These are phyloP conservation scores for Cryptocheilus praepositus DNA, from an alignment of 2,888 invertebrate genomes.

Conservation along the genomic window DNA sequence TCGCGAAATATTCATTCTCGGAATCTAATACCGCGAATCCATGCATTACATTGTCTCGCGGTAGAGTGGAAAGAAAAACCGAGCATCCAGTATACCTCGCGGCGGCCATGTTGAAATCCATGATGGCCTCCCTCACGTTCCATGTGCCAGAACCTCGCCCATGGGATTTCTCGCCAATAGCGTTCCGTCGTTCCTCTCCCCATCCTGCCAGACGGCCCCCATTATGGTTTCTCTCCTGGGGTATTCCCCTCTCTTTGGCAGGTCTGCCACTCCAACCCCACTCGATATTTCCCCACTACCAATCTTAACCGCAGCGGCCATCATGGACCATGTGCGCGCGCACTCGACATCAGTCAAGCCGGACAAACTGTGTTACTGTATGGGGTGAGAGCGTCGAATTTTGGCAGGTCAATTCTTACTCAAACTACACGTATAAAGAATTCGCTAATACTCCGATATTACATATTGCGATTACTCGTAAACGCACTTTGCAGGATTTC, in stretches of 20 bases:
- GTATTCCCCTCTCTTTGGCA: constrained; percentile 33
- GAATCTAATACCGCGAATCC: no score
- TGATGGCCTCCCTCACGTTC: constrained; percentile 70
- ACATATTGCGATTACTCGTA: neutral
- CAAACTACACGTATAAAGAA: neutral
- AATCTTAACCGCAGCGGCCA: constrained; percentile 61
- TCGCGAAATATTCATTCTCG: no score
- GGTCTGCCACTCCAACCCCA: constrained; percentile 34
- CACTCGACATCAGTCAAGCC: constrained; percentile 3
- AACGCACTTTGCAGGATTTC: neutral
- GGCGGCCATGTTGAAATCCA: constrained; percentile 69
- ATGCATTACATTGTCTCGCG: neutral
- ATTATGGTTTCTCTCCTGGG: constrained; percentile 44
- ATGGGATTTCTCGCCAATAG: constrained; percentile 66
- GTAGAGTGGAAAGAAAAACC: constrained; percentile 10
- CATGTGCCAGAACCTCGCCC: constrained; percentile 59
- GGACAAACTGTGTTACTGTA: constrained; percentile 2
- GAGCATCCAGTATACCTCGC: constrained; percentile 26
- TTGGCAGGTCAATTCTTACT: neutral
- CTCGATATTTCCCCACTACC: constrained; percentile 18
- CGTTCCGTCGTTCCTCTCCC: constrained; percentile 52
- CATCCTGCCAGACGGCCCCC: constrained; percentile 59
- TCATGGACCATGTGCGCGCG: constrained; percentile 69
- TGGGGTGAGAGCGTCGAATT: neutral
- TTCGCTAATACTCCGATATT: neutral